Evolutionary conservation across 35 echinoderm and acorn worm species (phyloP).

Genomic region (Ophiothrix spiculata): DNA sequence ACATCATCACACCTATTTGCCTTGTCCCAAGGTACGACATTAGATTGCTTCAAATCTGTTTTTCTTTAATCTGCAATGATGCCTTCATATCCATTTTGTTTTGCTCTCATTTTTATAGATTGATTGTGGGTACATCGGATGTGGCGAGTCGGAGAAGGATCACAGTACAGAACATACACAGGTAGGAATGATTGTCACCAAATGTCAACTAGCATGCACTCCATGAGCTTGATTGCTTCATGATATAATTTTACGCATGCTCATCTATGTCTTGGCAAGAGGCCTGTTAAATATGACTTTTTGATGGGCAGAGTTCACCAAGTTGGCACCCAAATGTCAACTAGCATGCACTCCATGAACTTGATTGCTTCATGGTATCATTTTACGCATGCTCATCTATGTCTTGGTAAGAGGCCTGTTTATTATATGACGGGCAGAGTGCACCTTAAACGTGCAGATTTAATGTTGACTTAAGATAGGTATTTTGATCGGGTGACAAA

Average conservation of each 20-base stretch:
- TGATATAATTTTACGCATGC: no score
- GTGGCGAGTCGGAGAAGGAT: conserved; percentile 71
- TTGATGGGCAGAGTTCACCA: neutral
- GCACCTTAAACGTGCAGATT: neutral
- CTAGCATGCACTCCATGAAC: no score
- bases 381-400: no score
- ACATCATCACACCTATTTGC: conserved; percentile 52
- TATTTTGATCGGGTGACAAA: no score
- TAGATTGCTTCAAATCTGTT: conserved; percentile 32
- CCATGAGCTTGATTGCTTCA: no score
- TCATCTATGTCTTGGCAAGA: neutral
- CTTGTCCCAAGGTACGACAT: conserved; percentile 69
- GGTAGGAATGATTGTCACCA: conserved; percentile 13
- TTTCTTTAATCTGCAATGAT: neutral
- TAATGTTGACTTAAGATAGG: no score
- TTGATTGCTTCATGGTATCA: no score
- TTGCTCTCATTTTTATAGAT: conserved; percentile 40
- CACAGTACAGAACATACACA: conserved; percentile 82
- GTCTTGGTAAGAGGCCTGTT: neutral
- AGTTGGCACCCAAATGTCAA: no score
- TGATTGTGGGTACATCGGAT: conserved; percentile 78
- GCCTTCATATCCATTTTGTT: neutral
- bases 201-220: neutral
- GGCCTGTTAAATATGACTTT: neutral
- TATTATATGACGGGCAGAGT: neutral